These are phyloP conservation scores for Lasioglossum albipes DNA, from an alignment of 1,140 invertebrate species.

Conservation along the genomic window DNA sequence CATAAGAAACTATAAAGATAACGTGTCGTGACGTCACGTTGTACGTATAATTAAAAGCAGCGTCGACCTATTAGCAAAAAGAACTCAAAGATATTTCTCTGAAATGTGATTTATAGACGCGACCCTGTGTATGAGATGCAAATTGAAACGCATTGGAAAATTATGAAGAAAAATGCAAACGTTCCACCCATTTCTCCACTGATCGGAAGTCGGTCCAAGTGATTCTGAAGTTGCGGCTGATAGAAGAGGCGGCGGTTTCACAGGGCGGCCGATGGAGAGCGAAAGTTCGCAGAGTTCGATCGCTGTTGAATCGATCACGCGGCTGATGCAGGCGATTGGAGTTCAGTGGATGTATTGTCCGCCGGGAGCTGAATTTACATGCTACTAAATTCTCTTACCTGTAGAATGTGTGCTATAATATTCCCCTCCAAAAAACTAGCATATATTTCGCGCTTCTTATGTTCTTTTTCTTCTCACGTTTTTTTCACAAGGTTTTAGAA, in stretches of 20 bases:
- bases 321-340: neutral
- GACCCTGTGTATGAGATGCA: too few species aligned
- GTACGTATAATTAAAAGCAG: too few species aligned
- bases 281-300: slow-evolving; percentile 54
- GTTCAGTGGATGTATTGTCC: neutral
- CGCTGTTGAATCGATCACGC: slow-evolving; percentile 27
- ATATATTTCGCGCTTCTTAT: too few species aligned
- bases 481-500: too few species aligned
- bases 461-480: too few species aligned
- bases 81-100: too few species aligned
- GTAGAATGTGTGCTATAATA: too few species aligned
- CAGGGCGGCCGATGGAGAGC: slow-evolving; percentile 26
- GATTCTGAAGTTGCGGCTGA: neutral
- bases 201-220: slow-evolving; percentile 8
- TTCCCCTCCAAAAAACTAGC: neutral
- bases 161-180: slow-evolving; percentile 55
- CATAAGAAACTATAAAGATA: too few species aligned
- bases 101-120: too few species aligned
- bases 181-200: slow-evolving; percentile 24
- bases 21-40: too few species aligned
- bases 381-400: too few species aligned
- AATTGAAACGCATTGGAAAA: slow-evolving; percentile 38
- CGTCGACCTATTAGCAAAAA: too few species aligned
- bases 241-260: slow-evolving; percentile 8
- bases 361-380: neutral